Conservation (phyloP, 2,888 invertebrate species). For the Choristoneura rosaceana region DNA sequence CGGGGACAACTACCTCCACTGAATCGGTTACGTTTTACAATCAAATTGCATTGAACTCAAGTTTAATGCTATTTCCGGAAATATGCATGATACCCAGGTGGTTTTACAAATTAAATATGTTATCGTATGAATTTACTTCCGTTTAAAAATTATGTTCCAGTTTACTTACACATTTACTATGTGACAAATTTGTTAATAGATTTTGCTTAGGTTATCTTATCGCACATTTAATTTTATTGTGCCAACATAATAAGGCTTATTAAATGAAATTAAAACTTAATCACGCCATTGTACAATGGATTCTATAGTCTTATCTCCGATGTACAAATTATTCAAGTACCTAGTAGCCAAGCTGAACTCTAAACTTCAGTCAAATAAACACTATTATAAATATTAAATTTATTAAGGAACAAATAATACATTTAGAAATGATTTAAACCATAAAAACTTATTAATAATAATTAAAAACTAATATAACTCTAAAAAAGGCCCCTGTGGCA, state of each 20-base stretch:
- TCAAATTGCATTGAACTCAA: background rate
- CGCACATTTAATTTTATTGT: slow-evolving; percentile 7
- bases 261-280: slow-evolving; percentile 8
- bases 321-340: background rate
- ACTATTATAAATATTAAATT: too few relatives aligned
- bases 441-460: too few relatives aligned
- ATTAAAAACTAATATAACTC: too few relatives aligned
- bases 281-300: slow-evolving; percentile 17
- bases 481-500: too few relatives aligned
- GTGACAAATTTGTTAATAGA: background rate
- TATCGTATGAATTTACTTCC: too few relatives aligned
- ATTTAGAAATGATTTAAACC: too few relatives aligned
- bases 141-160: too few relatives aligned
- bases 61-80: background rate
- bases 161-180: too few relatives aligned
- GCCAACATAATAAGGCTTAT: background rate
- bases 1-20: background rate
- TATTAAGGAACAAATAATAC: too few relatives aligned
- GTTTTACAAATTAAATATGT: background rate
- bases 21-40: background rate
- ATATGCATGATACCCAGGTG: background rate
- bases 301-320: slow-evolving; percentile 7
- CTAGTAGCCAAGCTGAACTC: background rate
- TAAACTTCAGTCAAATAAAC: background rate
- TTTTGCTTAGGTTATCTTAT: background rate